Evolutionary conservation across 2,797 vertebrate genomes (phyloP).

Genomic region (Bradypodion ventrale): DNA sequence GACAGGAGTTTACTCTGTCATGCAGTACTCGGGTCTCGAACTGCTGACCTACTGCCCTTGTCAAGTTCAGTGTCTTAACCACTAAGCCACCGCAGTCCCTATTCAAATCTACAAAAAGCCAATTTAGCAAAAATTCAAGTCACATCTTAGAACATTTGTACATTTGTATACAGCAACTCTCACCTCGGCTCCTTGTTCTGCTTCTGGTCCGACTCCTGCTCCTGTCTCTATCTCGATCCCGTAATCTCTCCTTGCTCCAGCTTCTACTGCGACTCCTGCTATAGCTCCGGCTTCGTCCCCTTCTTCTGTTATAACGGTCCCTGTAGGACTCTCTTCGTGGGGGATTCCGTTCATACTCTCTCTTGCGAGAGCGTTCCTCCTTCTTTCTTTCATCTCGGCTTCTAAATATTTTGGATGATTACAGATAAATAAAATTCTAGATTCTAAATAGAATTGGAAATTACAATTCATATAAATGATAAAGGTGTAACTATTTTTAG

Average conservation of each 20-base stretch:
- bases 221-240: conserved; percentile 90
- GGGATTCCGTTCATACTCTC: conserved; percentile 92
- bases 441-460: not conserved
- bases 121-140: not conserved
- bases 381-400: conserved; percentile 94
- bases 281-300: conserved; percentile 91
- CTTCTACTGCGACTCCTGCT: conserved; percentile 94
- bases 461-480: not conserved
- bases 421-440: not conserved
- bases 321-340: conserved; percentile 93
- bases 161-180: conserved; percentile 18
- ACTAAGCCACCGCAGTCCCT: too few species aligned
- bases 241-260: conserved; percentile 91
- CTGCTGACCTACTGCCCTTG: too few species aligned
- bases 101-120: too few species aligned
- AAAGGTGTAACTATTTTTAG: not conserved
- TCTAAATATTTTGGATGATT: conserved; percentile 72
- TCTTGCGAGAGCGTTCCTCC: conserved; percentile 93
- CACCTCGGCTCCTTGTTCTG: conserved; percentile 85
- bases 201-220: conserved; percentile 86
- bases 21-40: too few species aligned
- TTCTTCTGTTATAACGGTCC: conserved; percentile 92
- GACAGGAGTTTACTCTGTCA: too few species aligned
- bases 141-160: not conserved
- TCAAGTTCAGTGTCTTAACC: too few species aligned